A percentile compares a stretch with the other conserved stretches of the same genome.
Evolutionary conservation across 2,113 vertebrate species (phyloP).

Genomic region (Varanus komodoensis): DNA sequence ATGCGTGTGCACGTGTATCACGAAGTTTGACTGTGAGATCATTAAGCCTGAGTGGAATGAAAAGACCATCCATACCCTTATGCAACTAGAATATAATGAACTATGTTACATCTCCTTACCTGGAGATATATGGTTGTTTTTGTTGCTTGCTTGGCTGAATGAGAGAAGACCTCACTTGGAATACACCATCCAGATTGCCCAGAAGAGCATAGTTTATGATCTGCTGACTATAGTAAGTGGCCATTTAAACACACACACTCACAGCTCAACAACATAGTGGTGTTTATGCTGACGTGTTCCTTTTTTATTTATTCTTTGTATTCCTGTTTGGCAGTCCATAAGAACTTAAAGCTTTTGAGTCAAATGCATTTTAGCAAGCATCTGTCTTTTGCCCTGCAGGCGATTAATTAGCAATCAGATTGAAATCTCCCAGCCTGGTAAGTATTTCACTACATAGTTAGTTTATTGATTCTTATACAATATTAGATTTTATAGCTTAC

Average conservation of each 20-base stretch:
- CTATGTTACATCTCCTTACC: background rate
- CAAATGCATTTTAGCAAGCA: slow-evolving; percentile 51
- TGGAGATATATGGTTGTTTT: background rate
- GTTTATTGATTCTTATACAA: slow-evolving; percentile 48
- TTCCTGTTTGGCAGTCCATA: slow-evolving; percentile 39
- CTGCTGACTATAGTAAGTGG: slow-evolving; percentile 44
- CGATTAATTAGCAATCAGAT: slow-evolving; percentile 56
- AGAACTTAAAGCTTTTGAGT: slow-evolving; percentile 18
- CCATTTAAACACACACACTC: background rate
- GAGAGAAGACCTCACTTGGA: slow-evolving; percentile 25
- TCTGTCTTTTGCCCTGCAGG: slow-evolving; percentile 28
- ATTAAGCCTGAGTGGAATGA: background rate
- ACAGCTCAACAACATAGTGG: slow-evolving; percentile 11
- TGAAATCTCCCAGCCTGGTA: slow-evolving; percentile 18
- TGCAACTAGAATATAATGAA: background rate
- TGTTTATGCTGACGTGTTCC: slow-evolving; percentile 45
- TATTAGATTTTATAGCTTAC: slow-evolving; percentile 42
- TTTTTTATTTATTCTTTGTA: slow-evolving; percentile 43
- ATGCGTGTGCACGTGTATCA: no score
- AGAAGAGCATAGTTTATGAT: slow-evolving; percentile 46
- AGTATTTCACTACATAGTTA: slow-evolving; percentile 34
- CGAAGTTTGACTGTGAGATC: background rate
- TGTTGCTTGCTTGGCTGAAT: background rate
- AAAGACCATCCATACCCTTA: background rate
- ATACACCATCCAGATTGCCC: slow-evolving; percentile 31